phyloP scores from a whole-genome alignment of 2,888 invertebrate species.

The Alcis repandata region DNA sequence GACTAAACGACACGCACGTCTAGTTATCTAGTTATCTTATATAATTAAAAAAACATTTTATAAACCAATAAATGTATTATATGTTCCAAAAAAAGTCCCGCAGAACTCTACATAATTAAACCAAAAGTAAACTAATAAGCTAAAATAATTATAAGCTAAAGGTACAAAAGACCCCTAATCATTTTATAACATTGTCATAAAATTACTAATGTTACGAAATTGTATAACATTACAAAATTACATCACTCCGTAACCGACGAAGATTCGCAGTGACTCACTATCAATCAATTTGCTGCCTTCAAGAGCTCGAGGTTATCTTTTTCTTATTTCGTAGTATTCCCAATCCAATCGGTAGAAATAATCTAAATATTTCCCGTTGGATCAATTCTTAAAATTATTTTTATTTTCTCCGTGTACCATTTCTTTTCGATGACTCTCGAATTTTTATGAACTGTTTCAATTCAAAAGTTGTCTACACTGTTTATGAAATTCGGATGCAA shows the following conservation, averaged over 20 bases:
- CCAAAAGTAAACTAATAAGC: neutral
- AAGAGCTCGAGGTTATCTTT: conserved; percentile 13
- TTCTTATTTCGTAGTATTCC: neutral
- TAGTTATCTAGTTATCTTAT: too few species aligned
- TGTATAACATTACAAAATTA: too few species aligned
- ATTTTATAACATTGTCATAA: neutral
- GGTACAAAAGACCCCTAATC: neutral
- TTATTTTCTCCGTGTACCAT: too few species aligned
- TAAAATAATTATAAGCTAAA: neutral
- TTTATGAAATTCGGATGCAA: too few species aligned
- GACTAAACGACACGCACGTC: neutral
- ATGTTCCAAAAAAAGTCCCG: neutral
- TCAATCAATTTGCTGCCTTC: conserved; percentile 9
- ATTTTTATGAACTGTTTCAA: too few species aligned
- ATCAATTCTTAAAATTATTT: too few species aligned
- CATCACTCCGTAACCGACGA: neutral
- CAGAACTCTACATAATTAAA: neutral
- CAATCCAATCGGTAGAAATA: neutral
- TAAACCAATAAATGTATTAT: too few species aligned
- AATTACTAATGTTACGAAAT: neutral
- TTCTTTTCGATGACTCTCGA: too few species aligned
- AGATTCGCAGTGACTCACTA: conserved; percentile 4
- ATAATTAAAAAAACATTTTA: too few species aligned
- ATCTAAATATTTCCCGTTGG: neutral
- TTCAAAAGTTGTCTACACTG: too few species aligned